Base-by-base conservation (phyloP, 2,113 vertebrate species). In the Xyliphius kryptos region DNA sequence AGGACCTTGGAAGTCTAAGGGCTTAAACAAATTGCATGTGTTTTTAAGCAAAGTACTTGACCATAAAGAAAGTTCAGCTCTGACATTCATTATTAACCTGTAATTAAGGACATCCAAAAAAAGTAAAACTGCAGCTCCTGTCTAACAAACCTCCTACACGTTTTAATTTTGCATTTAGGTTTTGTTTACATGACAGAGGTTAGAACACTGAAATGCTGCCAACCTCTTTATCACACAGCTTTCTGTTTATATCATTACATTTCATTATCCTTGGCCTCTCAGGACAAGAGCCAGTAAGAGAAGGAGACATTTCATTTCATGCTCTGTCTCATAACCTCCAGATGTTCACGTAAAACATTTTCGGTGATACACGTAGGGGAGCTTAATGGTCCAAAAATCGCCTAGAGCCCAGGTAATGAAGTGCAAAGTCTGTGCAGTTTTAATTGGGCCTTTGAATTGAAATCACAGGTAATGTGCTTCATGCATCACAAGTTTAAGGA, bases 331-430 rank as follows among this genome's bases (percentile, higher is more conserved):
- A 80, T 83, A 81, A 85, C 81, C 80, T 83, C 85, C 83, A 87
- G 85, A 86, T 88, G 84, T 87, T 88, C 84, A 83, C 85, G 83
- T 63, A 81, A 86, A 86, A 80, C 74, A 82, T 85, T 78, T 80
- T 79, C 80, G 72, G 74, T 73, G 79, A 79, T 79, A 83, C 83
- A 87, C 79, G 80, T 86, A 82, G 76, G 47, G 48, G 53, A 68
- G 75, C 73, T 83, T 88, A 86, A 87, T 88, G 83, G 80, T 74
- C 82, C 75, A 77, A 77, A 86, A 81, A 86, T 81, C 79, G 76
- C 80, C 84, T 69, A 76, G 7, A 82, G 83, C 79, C 72, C 77
- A 77, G 80, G 82, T 88, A 87, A 85, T 89, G 83, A 86, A 86
- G 85, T 82, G 81, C 83, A 85, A 82, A 77, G 78, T 79, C 83